Evolutionary conservation across 1,140 invertebrate genomes (phyloP).

Genomic region (Leptopilina boulardi): DNA sequence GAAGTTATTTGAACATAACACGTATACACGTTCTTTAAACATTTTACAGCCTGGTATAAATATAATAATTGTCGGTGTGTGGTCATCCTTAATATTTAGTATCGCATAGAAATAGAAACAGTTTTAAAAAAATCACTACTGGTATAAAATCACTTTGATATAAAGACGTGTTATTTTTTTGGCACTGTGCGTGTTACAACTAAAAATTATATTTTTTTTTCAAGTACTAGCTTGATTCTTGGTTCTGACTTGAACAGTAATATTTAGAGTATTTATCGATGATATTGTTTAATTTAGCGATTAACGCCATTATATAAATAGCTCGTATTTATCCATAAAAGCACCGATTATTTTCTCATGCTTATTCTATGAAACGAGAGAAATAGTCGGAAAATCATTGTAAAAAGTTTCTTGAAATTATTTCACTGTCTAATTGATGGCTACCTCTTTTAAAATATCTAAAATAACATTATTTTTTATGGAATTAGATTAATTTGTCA

Average conservation of each 20-base stretch:
- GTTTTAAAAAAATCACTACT: conserved; percentile 4
- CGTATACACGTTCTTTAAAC: not conserved
- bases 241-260: conserved; percentile 64
- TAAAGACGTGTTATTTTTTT: conserved; percentile 51
- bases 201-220: conserved; percentile 60
- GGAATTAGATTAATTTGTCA: no score
- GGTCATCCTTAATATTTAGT: not conserved
- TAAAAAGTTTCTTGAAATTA: no score
- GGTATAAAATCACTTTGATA: not conserved
- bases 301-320: conserved; percentile 29
- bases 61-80: not conserved
- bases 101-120: conserved; percentile 2
- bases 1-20: no score
- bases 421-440: no score
- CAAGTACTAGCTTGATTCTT: conserved; percentile 63
- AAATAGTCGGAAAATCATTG: no score
- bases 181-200: conserved; percentile 66
- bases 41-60: not conserved
- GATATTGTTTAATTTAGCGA: conserved; percentile 45
- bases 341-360: no score
- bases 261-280: conserved; percentile 59
- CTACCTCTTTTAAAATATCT: no score
- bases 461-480: no score
- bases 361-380: no score
- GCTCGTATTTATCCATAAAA: conserved; percentile 36